Percentiles rank a stretch among this genome's conserved stretches.
Conservation (phyloP, 2,797 vertebrate genomes). For the Lophius americanus region DNA sequence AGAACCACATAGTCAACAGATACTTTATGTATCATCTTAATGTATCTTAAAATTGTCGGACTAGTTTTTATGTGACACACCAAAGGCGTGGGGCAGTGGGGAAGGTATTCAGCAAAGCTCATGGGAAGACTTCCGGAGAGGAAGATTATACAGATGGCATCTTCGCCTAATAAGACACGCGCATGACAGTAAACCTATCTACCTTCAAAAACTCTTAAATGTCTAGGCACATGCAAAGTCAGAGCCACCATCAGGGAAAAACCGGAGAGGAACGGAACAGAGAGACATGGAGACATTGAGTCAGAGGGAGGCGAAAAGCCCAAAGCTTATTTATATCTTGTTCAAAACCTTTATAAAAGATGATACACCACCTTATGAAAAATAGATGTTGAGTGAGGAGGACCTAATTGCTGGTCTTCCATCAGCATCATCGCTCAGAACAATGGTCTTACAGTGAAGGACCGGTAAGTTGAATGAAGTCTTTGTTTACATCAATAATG, state of each 20-base stretch:
- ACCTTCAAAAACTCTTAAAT: slow-evolving; percentile 23
- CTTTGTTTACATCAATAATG: slow-evolving; percentile 59
- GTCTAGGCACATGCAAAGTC: slow-evolving; percentile 27
- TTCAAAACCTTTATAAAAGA: slow-evolving; percentile 14
- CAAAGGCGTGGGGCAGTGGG: slow-evolving; percentile 20
- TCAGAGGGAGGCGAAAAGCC: slow-evolving; percentile 37
- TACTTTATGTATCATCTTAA: slow-evolving; percentile 2
- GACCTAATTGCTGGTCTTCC: slow-evolving; percentile 2
- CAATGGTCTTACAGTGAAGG: slow-evolving; percentile 56
- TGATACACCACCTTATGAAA: slow-evolving; percentile 28
- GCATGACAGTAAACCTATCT: slow-evolving; percentile 17
- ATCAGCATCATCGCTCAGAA: neutral
- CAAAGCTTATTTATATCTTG: slow-evolving; percentile 19
- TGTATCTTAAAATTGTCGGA: slow-evolving; percentile 5
- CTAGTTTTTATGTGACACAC: slow-evolving; percentile 13
- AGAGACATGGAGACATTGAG: slow-evolving; percentile 42
- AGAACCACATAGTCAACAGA: slow-evolving; percentile 6
- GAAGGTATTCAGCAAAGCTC: slow-evolving; percentile 42
- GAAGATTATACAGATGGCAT: slow-evolving; percentile 14
- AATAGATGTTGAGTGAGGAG: slow-evolving; percentile 8
- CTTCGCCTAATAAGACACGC: neutral
- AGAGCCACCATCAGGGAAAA: slow-evolving; percentile 35
- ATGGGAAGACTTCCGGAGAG: slow-evolving; percentile 40
- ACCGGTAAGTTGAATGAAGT: slow-evolving; percentile 49
- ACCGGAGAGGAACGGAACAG: slow-evolving; percentile 26